phyloP scores from a whole-genome alignment of 1,140 invertebrate genomes.

The Marisa cornuarietis region DNA sequence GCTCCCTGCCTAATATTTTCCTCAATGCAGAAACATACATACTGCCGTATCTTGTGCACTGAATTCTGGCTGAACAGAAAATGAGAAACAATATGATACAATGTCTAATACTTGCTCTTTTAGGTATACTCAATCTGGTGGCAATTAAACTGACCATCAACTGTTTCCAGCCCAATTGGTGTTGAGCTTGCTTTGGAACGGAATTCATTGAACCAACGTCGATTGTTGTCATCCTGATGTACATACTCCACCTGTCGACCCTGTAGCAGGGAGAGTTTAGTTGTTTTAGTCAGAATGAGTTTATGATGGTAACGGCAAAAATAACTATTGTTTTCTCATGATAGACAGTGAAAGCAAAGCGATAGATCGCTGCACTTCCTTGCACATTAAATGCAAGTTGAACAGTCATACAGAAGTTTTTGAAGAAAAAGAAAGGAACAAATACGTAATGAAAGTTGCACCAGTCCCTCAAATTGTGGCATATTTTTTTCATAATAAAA shows the following conservation, averaged over 20 bases:
- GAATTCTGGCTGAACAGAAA: not conserved
- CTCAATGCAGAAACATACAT: not conserved
- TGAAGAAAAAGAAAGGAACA: conserved; percentile 13
- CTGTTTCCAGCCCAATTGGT: conserved; percentile 61
- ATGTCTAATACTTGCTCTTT: not conserved
- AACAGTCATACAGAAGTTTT: not conserved
- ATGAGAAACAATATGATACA: not conserved
- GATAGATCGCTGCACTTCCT: not conserved
- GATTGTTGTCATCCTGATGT: conserved; percentile 64
- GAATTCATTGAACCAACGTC: conserved; percentile 67
- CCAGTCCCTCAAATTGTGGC: not conserved
- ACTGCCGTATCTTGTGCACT: not conserved
- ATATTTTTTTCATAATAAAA: not conserved
- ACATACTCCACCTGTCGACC: conserved; percentile 63
- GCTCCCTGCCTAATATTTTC: not conserved
- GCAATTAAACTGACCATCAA: conserved; percentile 58
- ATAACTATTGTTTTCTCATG: not conserved
- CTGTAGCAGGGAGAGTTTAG: conserved; percentile 37
- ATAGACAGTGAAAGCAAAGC: not conserved
- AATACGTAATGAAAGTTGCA: not conserved
- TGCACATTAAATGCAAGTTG: not conserved
- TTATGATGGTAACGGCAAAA: not conserved
- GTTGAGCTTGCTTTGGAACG: conserved; percentile 60
- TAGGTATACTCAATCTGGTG: not conserved
- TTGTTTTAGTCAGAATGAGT: not conserved